A percentile compares a stretch with the other conserved stretches of the same genome.
These are phyloP conservation scores for Lasioglossum leucozonium DNA, from an alignment of 2,888 invertebrate species.

Conservation along the genomic window DNA sequence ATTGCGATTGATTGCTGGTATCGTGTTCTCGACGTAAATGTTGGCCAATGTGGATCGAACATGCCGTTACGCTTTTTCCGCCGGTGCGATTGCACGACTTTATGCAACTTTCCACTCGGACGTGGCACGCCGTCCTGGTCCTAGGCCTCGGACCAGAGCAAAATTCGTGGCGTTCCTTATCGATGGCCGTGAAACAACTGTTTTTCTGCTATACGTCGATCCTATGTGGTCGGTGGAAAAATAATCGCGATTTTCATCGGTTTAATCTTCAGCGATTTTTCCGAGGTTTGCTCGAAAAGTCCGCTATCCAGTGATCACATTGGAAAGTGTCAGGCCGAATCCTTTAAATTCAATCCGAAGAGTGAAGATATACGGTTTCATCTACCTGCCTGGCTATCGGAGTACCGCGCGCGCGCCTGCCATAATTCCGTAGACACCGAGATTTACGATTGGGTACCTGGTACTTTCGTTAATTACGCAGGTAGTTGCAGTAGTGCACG, in stretches of 20 bases:
- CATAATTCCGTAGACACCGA: not conserved
- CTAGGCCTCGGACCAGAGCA: constrained; percentile 20
- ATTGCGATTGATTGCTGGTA: constrained; percentile 27
- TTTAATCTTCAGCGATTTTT: not conserved
- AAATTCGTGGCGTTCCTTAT: constrained; percentile 46
- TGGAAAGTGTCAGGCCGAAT: not conserved
- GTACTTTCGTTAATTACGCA: constrained; percentile 33
- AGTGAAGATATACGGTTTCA: not conserved
- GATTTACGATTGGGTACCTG: constrained; percentile 10
- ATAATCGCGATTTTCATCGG: not conserved
- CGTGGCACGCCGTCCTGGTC: constrained; percentile 37
- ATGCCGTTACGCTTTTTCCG: constrained; percentile 50
- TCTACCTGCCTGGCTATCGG: not conserved
- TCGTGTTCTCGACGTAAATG: constrained; percentile 48
- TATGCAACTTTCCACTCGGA: constrained; percentile 53
- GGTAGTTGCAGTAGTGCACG: constrained; percentile 1
- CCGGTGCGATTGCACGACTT: constrained; percentile 52
- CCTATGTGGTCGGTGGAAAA: not conserved
- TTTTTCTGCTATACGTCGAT: not conserved
- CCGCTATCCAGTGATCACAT: not conserved
- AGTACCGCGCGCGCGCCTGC: not conserved
- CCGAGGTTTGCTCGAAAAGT: not conserved
- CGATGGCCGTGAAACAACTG: constrained; percentile 50
- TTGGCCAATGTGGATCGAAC: constrained; percentile 37
- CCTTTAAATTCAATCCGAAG: not conserved